phyloP scores from a whole-genome alignment of 2,113 vertebrate species.

The Peromyscus californicus region DNA sequence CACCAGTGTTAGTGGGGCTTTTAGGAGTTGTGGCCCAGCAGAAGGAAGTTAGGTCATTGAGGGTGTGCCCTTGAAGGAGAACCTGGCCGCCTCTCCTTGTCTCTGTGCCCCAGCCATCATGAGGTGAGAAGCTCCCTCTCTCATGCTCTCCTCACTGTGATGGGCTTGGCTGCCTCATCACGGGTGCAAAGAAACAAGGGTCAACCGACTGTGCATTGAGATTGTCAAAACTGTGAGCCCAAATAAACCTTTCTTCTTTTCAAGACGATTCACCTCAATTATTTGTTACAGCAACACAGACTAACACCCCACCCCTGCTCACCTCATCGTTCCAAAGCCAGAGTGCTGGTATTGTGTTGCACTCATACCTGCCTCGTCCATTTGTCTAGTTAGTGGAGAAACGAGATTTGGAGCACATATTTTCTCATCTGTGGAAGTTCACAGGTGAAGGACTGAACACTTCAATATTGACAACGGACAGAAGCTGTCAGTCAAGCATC shows the following conservation, averaged over 20 bases:
- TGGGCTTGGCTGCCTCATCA: neutral
- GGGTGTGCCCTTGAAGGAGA: neutral
- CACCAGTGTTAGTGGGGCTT: neutral
- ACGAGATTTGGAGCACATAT: neutral
- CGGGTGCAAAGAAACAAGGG: neutral
- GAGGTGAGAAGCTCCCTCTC: neutral
- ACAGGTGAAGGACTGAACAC: neutral
- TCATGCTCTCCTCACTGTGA: neutral
- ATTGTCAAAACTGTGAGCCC: neutral
- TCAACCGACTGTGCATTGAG: neutral
- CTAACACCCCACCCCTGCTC: neutral
- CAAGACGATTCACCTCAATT: neutral
- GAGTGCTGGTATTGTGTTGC: neutral
- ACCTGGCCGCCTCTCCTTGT: neutral
- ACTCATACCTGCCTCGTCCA: neutral
- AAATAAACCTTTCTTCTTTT: neutral
- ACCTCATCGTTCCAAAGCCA: conserved; percentile 8
- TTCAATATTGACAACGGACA: conserved; percentile 11
- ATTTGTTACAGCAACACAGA: neutral
- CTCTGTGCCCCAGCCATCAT: neutral
- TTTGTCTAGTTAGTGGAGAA: neutral
- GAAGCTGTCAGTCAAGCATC: neutral
- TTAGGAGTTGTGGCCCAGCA: neutral
- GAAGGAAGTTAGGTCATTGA: neutral
- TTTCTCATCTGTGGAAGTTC: neutral